Evolutionary conservation across 2,797 vertebrate genomes (phyloP), one percentile per base, ranked within the genome.

Genomic region (Menidia menidia): DNA sequence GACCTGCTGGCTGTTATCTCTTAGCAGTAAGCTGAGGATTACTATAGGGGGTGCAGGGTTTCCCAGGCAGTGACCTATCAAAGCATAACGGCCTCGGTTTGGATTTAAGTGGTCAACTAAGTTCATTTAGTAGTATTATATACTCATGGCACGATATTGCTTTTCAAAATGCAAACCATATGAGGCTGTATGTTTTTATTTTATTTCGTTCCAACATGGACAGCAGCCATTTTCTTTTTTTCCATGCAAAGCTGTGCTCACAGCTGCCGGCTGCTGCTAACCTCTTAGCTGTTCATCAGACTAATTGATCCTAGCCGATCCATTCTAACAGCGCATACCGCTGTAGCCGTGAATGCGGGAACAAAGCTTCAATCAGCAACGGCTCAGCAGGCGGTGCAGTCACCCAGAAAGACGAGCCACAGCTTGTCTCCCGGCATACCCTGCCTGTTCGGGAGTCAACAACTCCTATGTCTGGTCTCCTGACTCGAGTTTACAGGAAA

Each of bases 21-120:
- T 60, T 55, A 60, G 75, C 69, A 70, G 65, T 89, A 91, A 93
- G 69, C 83, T 68, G 68, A 81, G 88, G 88, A 89, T 93, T 90
- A 90, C 59, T 81, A 44, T 57, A 35, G 43, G 68, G 78, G 81
- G 72, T 73, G 68, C 61, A 58, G 50, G 30, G 25, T 59, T 50
- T 75, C 58, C 53, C 71, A 51, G 73, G 54, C 47, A 3, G 68
- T 53, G 69, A 73, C 72, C 65, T 75, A 10, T 54, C 61, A 59
- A 30, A 60, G 54, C 48, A 77, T 67, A 71, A 25, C 55, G 54
- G 43, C 51, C 41, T 66, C 10, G 9, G 4, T 30, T 57, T 7
- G 12, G n/a, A 59, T 56, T 45, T 61, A 13, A 41, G 1, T 39
- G 14, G 8, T 51, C 48, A 35, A 13, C n/a, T 31, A 19, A 64